Conservation (phyloP, 2,113 vertebrate genomes). For the Sorex fumeus region DNA sequence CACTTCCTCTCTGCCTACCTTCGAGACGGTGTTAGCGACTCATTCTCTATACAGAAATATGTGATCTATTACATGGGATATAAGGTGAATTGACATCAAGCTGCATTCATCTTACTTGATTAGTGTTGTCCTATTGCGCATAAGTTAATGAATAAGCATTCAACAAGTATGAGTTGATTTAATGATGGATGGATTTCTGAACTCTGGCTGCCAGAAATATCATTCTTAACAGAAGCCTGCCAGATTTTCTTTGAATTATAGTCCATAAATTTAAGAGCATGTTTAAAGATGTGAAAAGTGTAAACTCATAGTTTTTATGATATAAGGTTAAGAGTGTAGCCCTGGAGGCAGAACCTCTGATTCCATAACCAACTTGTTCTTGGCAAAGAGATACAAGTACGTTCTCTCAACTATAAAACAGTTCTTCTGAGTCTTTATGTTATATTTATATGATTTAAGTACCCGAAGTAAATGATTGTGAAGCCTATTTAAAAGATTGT, state of each 20-base stretch:
- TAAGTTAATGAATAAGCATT: not conserved
- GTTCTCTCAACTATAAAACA: not conserved
- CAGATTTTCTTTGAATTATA: not conserved
- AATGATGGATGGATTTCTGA: not conserved
- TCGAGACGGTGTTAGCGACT: too few species aligned
- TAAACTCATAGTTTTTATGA: not conserved
- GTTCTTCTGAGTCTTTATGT: not conserved
- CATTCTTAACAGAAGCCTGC: not conserved
- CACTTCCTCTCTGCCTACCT: too few species aligned
- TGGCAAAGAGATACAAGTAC: not conserved
- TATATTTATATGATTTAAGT: not conserved
- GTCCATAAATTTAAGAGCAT: not conserved
- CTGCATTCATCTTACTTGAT: not conserved
- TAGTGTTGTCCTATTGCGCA: not conserved
- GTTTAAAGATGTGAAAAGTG: not conserved
- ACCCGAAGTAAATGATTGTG: not conserved
- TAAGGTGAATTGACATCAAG: not conserved
- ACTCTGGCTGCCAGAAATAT: not conserved
- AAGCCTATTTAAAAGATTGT: not conserved
- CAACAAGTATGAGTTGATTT: not conserved
- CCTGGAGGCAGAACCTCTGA: not conserved
- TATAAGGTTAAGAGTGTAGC: not conserved
- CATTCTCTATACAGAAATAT: not conserved
- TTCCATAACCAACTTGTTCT: not conserved
- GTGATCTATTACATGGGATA: not conserved